Evolutionary conservation across 2,113 vertebrate genomes (phyloP), one percentile per base, ranked within the genome.

Genomic region (Fukomys damarensis): DNA sequence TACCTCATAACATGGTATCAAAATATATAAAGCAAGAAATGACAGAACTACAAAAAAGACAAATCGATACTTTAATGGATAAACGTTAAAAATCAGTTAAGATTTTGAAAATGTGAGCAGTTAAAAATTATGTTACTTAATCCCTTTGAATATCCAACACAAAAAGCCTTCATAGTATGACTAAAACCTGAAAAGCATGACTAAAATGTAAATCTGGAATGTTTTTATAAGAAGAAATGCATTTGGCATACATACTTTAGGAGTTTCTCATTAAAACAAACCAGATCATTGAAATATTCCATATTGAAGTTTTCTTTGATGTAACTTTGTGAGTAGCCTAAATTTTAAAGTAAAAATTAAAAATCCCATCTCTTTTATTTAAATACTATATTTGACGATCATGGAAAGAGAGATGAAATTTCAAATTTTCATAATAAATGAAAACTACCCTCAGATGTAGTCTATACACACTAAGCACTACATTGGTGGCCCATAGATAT

Each of bases 21-120:
- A 93, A 81, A 90, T 83, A 65, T 77, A 79, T 86, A 81, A 93
- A 85, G 70, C 19, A 76, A 79, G 17, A 93, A 77, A 94, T n/a
- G 10, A 77, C 7, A 77, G 12, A 93, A 86, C 17, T 59, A 38
- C 74, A 81, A 30, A 52, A 49, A n/a, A 38, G 14, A 52, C 22
- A 94, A 87, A 94, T 61, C 13, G 1, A 72, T 12, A 88, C 13
- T 63, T 92, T 54, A 16, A 79, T 5, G 3, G 41, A 41, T 11
- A 96, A 22, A 65, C 30, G 41, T 91, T 61, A 85, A 94, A 79
- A 79, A 35, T 49, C 14, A 79, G 17, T 79, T 38, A 54, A 87
- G 5, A 54, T 66, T 17, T 72, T 24, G 35, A 17, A 77, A 76
- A 70, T 77, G 86, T 94, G 35, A 63, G 87, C 26, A 85, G 35